Conservation (phyloP, 92 coral and sea anemone species). For the Phenganax stokvisi region DNA sequence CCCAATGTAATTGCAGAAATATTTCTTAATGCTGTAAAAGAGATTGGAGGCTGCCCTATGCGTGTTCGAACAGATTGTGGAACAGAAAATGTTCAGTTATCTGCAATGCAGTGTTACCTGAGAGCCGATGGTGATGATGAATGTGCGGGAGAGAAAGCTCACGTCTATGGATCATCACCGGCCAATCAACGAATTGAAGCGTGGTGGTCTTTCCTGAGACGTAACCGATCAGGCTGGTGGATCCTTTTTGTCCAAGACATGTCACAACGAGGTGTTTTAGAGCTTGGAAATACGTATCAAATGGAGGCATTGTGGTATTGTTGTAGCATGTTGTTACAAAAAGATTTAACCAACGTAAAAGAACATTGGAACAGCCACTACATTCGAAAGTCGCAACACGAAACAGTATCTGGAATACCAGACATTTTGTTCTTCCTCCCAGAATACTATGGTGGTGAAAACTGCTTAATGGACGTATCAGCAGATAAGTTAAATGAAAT, state of each 20-base stretch:
- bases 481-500: conserved; percentile 1
- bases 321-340: neutral
- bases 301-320: neutral
- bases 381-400: neutral
- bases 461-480: conserved; percentile 15
- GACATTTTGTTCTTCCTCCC: conserved; percentile 11
- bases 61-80: conserved; percentile 4
- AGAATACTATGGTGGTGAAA: conserved; percentile 21
- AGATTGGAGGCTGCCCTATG: neutral
- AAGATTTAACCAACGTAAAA: neutral
- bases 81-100: neutral
- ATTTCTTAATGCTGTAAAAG: neutral
- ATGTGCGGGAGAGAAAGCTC: neutral
- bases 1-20: neutral
- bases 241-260: neutral
- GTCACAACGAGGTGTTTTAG: conserved; percentile 5
- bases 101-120: too few relatives aligned
- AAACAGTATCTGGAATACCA: conserved; percentile 10
- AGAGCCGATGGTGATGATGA: too few relatives aligned
- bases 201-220: too few relatives aligned
- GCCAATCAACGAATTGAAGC: too few relatives aligned
- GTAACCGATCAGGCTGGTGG: neutral
- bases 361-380: conserved; percentile 1
- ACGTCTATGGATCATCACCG: neutral
- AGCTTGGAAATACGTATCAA: conserved; percentile 8